Evolutionary conservation across 2,888 invertebrate genomes (phyloP).

Genomic region (Patella ulyssiponensis): DNA sequence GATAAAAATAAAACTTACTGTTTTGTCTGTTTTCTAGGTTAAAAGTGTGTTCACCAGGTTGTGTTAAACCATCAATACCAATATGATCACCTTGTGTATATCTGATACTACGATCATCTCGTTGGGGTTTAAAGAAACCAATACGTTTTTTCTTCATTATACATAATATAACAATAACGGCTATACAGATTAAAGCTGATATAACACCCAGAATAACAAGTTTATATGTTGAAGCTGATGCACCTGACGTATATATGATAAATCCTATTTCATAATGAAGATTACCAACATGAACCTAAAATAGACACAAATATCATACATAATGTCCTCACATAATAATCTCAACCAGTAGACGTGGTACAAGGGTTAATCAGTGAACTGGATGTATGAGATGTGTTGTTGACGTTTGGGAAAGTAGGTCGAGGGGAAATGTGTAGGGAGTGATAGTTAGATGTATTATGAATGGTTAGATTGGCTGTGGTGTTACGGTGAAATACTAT

Average conservation of each 20-base stretch:
- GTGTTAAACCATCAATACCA: slow-evolving; percentile 19
- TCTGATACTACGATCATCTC: background rate
- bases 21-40: slow-evolving; percentile 37
- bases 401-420: no score
- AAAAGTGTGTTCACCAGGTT: slow-evolving; percentile 22
- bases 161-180: slow-evolving; percentile 45
- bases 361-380: no score
- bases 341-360: no score
- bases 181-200: slow-evolving; percentile 44
- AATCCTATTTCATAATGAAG: slow-evolving; percentile 52
- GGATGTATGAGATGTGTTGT: no score
- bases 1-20: slow-evolving; percentile 33
- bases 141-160: slow-evolving; percentile 53
- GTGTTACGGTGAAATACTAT: no score
- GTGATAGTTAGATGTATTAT: no score
- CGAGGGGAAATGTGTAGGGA: no score
- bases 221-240: slow-evolving; percentile 29
- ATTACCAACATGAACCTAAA: slow-evolving; percentile 58
- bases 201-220: slow-evolving; percentile 48
- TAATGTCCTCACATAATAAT: slow-evolving; percentile 38
- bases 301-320: slow-evolving; percentile 4
- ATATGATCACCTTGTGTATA: slow-evolving; percentile 25
- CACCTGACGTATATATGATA: slow-evolving; percentile 44
- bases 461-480: no score
- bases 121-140: slow-evolving; percentile 44